Evolutionary conservation across 2,888 invertebrate genomes (phyloP), one percentile per base, ranked within the genome.

Genomic region (Scaptodrosophila latifasciaeformis): DNA sequence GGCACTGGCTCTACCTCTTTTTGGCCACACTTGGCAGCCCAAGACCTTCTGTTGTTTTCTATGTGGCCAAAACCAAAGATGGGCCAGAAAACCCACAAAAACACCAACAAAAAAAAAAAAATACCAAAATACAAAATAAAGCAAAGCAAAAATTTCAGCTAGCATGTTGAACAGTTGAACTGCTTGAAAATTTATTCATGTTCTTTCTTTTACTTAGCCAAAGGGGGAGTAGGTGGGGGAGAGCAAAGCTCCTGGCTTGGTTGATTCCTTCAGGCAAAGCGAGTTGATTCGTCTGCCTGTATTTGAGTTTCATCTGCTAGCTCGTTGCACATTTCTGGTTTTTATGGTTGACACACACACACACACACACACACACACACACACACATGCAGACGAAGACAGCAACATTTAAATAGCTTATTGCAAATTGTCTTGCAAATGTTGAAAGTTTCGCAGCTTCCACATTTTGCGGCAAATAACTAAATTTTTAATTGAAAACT

Each of bases 91-190:
- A 34, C 2, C 2, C 19, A 10, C 15, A 37, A 37, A 2, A 15
- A 15, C 2, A 35, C 9, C n/a, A n/a, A n/a, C n/a, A n/a, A 34
- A 34, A 34, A 52, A 63, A 12, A 71, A 79, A 71, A 76, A 79
- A 76, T 1, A 76, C 66, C 72, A 76, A 65, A 59, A 55, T 47
- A 44, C 45, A 37, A 18, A 15, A 17, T 9, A 27, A 27, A 6
- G 27, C 27, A 27, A 27, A 27, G 27, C 27, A 37, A 37, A 37
- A 17, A 15, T 34, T 34, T 34, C 34, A 34, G 37, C 10, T 49
- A 52, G 59, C 62, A 57, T 70, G 56, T 68, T 71, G 72, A 71
- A 62, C 76, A 67, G 67, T 79, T 79, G 65, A 67, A 71, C 72
- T 75, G 79, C 59, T 68, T 57, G 56, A 43, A 71, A 71, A 75